phyloP scores from a whole-genome alignment of 2,113 vertebrate genomes.

The Lophotis ruficrista region DNA sequence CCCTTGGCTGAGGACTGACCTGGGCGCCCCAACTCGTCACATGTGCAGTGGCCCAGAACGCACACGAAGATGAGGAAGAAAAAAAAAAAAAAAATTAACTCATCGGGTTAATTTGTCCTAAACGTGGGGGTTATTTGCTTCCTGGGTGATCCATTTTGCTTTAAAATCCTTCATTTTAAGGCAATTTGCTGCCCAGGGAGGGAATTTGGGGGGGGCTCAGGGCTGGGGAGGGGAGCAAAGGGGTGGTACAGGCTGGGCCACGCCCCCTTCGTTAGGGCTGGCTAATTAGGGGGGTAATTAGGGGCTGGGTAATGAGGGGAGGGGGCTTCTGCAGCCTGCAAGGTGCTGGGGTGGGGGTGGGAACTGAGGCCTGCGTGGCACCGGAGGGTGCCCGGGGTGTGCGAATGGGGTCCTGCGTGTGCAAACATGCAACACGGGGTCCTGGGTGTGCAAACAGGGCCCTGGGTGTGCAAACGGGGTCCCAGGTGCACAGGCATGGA shows the following conservation, averaged over 20 bases:
- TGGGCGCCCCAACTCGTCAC: not conserved
- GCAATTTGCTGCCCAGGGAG: not conserved
- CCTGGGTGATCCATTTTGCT: not conserved
- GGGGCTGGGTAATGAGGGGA: not conserved
- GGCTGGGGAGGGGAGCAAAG: too few species aligned
- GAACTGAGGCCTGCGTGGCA: too few species aligned
- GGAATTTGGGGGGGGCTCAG: too few species aligned
- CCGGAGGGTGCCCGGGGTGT: too few species aligned
- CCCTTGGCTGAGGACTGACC: not conserved
- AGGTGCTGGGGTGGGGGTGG: too few species aligned
- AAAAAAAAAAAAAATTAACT: not conserved
- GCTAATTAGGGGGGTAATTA: not conserved
- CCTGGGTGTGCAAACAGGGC: too few species aligned
- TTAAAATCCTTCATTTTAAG: not conserved
- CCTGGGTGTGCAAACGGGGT: too few species aligned
- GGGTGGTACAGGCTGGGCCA: too few species aligned
- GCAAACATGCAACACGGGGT: too few species aligned
- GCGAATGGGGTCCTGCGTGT: too few species aligned
- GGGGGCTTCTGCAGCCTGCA: not conserved
- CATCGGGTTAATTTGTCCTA: not conserved
- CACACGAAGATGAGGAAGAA: not conserved
- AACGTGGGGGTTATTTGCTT: not conserved
- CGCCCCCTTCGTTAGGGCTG: not conserved
- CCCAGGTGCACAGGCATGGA: too few species aligned
- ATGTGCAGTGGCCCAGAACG: not conserved